Evolutionary conservation across 2,113 vertebrate species (phyloP), one percentile per base, ranked within the genome.

Genomic region (Mirounga angustirostris): DNA sequence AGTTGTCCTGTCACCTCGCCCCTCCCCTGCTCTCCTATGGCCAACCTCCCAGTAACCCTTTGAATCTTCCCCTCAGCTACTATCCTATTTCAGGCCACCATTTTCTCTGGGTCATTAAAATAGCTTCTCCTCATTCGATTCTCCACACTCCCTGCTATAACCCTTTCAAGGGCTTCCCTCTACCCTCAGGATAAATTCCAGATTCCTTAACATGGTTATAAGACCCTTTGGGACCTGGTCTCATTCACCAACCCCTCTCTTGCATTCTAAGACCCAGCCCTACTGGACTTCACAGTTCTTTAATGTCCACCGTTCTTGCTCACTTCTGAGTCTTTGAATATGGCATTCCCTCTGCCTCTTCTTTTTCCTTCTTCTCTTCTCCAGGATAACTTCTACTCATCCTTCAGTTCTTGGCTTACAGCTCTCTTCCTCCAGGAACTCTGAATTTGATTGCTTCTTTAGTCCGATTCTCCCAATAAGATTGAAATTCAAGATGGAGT

Each of bases 391-490:
- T 36, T 89, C 61, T 90, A 24, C 16, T 56, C n/a, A 21, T 89
- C 52, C 50, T 88, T 73, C 58, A 26, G 28, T 15, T 92, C 26
- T 80, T 61, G 89, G 56, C 61, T 65, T 52, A 63, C 78, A n/a
- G 14, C 36, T 79, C 40, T 90, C 24, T 95, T 96, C 63, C 78
- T 97, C 28, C 63, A 82, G 52, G n/a, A 90, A 76, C 52, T 56
- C 67, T 65, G 28, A 73, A 61, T 8, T 54, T 80, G 89, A 54
- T 11, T 65, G 80, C 56, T 63, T 94, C 73, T 82, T 71, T 58
- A 46, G 13, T 92, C 58, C 19, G 54, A 63, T 61, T 87, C 63
- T 71, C 91, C 63, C 63, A 78, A 67, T 43, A 76, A 46, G 46
- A 46, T 13, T 92, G 81, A 73, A 61, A 84, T 54, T 76, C 22